Conservation (phyloP, 1,140 invertebrate genomes). For the Melanaphis sacchari region DNA sequence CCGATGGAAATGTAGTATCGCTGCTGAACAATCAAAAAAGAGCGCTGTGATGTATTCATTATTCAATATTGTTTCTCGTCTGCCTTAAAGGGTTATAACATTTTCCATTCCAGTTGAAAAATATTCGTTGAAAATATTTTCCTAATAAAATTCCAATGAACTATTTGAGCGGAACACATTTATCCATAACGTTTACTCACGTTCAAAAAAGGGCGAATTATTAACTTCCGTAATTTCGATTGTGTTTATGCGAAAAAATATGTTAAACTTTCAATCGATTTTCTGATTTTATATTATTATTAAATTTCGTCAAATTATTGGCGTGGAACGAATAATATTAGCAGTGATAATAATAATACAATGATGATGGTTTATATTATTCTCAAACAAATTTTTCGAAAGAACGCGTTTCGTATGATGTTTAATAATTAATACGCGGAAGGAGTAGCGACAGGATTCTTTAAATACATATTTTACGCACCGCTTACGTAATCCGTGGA, state of each 20-base stretch:
- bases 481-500: not conserved
- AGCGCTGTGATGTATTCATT: not conserved
- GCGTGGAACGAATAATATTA: not conserved
- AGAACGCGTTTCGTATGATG: not conserved
- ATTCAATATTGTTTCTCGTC: not conserved
- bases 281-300: slow-evolving; percentile 29
- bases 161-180: slow-evolving; percentile 11
- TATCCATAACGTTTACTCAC: not conserved
- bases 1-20: not conserved
- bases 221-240: not conserved
- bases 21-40: not conserved
- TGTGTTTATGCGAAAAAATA: not conserved
- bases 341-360: not conserved
- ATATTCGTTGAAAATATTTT: slow-evolving; percentile 13
- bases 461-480: not conserved
- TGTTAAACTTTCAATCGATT: not conserved
- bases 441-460: not conserved
- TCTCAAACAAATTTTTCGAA: not conserved
- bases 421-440: not conserved
- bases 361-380: not conserved
- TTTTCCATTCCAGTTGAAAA: not conserved
- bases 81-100: not conserved
- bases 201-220: not conserved
- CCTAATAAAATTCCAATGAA: not conserved
- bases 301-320: slow-evolving; percentile 20